These are phyloP conservation scores for Lobophora halterata DNA, from an alignment of 2,888 invertebrate species.

Conservation along the genomic window DNA sequence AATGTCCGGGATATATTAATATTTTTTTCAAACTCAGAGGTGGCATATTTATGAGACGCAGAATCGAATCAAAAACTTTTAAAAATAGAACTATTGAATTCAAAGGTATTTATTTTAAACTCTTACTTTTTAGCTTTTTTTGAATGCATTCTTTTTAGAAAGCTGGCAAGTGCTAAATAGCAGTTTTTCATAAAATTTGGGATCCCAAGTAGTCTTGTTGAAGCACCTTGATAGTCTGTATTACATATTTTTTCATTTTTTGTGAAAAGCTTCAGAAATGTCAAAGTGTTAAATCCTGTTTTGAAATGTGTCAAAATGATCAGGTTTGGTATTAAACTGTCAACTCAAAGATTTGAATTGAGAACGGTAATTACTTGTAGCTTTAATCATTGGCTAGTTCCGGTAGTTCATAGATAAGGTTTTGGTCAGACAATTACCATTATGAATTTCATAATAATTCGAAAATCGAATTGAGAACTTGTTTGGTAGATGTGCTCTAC, in stretches of 20 bases:
- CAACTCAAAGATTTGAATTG: conserved; percentile 26
- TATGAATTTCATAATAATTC: conserved; percentile 5
- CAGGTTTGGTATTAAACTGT: conserved; percentile 28
- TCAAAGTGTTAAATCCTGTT: conserved; percentile 27
- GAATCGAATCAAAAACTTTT: conserved; percentile 29
- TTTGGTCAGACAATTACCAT: conserved; percentile 17
- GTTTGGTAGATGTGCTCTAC: too few species aligned
- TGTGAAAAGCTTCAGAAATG: conserved; percentile 6
- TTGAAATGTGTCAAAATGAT: conserved; percentile 31
- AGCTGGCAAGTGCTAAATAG: too few species aligned
- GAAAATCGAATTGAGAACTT: conserved; percentile 9
- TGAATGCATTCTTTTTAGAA: too few species aligned
- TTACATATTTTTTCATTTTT: conserved; percentile 5
- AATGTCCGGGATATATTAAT: conserved; percentile 39
- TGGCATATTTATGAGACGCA: conserved; percentile 28
- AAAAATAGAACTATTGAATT: conserved; percentile 24
- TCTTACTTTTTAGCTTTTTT: too few species aligned
- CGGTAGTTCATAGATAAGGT: conserved; percentile 14
- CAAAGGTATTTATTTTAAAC: too few species aligned
- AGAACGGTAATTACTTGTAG: conserved; percentile 18
- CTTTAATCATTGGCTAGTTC: conserved; percentile 22
- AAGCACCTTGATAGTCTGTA: too few species aligned
- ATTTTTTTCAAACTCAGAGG: conserved; percentile 20
- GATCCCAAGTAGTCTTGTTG: too few species aligned
- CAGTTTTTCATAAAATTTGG: too few species aligned